Percentiles rank a stretch among this genome's conserved stretches.
phyloP scores from a whole-genome alignment of 2,888 invertebrate genomes.

The Arrhopalites spinosus region DNA sequence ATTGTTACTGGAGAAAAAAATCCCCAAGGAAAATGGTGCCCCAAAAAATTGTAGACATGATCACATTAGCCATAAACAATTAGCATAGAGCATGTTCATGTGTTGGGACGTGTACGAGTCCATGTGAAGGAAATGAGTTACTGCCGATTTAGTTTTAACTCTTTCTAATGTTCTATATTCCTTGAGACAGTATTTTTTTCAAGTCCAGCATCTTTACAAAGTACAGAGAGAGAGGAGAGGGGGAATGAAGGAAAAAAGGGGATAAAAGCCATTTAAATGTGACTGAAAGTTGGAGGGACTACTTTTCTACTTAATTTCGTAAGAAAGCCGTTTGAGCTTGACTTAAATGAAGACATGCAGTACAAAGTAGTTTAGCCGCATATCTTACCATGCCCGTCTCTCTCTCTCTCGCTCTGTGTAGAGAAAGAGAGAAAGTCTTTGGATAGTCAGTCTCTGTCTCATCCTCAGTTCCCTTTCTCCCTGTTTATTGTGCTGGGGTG shows the following conservation, averaged over 20 bases:
- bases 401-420: constrained; percentile 8
- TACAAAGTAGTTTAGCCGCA: constrained; percentile 5
- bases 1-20: background rate
- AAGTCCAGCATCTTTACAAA: background rate
- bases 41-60: too few relatives aligned
- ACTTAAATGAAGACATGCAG: constrained; percentile 9
- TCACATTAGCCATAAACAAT: too few relatives aligned
- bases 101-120: too few relatives aligned
- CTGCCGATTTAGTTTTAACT: background rate
- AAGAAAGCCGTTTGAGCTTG: constrained; percentile 19
- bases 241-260: background rate
- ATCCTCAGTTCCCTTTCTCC: too few relatives aligned
- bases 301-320: constrained; percentile 27
- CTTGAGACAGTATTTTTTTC: too few relatives aligned
- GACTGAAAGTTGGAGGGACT: constrained; percentile 16
- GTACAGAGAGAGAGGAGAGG: background rate
- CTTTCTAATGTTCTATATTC: background rate
- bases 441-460: too few relatives aligned
- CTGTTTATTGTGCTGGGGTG: too few relatives aligned
- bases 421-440: too few relatives aligned
- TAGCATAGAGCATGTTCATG: too few relatives aligned
- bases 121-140: background rate
- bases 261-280: constrained; percentile 24
- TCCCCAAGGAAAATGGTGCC: too few relatives aligned
- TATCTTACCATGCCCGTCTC: constrained; percentile 5